Conservation (phyloP, 2,888 invertebrate genomes). For the Athripsodes cinereus region DNA sequence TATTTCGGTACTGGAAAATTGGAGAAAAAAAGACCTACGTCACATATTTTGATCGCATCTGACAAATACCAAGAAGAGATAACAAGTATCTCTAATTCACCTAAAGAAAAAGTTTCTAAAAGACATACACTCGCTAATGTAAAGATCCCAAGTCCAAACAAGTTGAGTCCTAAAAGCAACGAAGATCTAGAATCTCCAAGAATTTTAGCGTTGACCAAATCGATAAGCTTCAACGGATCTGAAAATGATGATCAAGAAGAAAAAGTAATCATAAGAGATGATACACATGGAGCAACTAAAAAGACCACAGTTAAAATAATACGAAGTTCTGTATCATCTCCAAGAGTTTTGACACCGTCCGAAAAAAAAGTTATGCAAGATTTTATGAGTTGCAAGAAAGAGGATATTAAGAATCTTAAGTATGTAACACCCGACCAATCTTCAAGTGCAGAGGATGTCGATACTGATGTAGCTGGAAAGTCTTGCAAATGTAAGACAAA, state of each 20-base stretch:
- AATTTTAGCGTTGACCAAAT: slow-evolving; percentile 5
- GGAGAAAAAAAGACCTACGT: slow-evolving; percentile 23
- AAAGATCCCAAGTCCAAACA: neutral
- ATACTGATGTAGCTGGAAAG: neutral
- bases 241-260: slow-evolving; percentile 7
- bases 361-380: slow-evolving; percentile 20
- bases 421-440: slow-evolving; percentile 16
- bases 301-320: slow-evolving; percentile 20
- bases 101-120: slow-evolving; percentile 10
- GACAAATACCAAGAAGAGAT: slow-evolving; percentile 20
- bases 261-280: slow-evolving; percentile 1
- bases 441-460: slow-evolving; percentile 8
- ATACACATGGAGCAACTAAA: neutral
- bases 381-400: slow-evolving; percentile 14
- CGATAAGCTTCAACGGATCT: slow-evolving; percentile 2
- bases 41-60: slow-evolving; percentile 23
- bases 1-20: slow-evolving; percentile 19
- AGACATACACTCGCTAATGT: slow-evolving; percentile 13
- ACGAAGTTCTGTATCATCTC: slow-evolving; percentile 16
- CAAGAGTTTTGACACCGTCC: slow-evolving; percentile 7
- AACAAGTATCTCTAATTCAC: slow-evolving; percentile 10
- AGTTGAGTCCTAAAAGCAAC: neutral
- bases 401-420: too few relatives aligned
- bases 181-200: slow-evolving; percentile 14
- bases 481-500: slow-evolving; percentile 1